Evolutionary conservation across 2,113 vertebrate genomes (phyloP).

Genomic region (Probosciger aterrimus): DNA sequence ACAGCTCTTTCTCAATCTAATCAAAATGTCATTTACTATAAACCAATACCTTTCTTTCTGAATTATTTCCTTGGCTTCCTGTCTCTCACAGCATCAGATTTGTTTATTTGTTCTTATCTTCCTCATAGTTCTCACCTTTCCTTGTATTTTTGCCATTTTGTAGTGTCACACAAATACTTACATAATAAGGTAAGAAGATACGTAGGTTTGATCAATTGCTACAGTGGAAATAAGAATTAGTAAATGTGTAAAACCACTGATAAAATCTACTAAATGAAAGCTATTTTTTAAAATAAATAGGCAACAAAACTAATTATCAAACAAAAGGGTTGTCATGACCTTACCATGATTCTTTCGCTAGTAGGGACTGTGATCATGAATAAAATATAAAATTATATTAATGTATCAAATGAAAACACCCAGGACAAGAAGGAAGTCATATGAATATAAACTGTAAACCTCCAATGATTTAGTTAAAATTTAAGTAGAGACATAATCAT

Average conservation of each 20-base stretch:
- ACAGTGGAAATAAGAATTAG: not conserved
- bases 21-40: not conserved
- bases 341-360: not conserved
- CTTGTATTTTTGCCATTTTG: not conserved
- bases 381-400: not conserved
- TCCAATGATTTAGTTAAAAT: not conserved
- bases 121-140: not conserved
- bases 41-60: not conserved
- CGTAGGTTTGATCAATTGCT: not conserved
- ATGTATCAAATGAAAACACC: not conserved
- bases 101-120: not conserved
- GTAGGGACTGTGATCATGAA: not conserved
- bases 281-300: not conserved
- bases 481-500: not conserved
- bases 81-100: not conserved
- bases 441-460: not conserved
- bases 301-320: not conserved
- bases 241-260: not conserved
- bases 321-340: not conserved
- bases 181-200: not conserved
- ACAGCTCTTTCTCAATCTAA: not conserved
- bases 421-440: not conserved
- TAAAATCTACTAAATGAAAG: not conserved
- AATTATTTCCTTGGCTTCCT: not conserved
- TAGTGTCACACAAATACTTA: not conserved